Base-by-base conservation (phyloP, 2,797 vertebrate species). In the Bothrops alternatus region DNA sequence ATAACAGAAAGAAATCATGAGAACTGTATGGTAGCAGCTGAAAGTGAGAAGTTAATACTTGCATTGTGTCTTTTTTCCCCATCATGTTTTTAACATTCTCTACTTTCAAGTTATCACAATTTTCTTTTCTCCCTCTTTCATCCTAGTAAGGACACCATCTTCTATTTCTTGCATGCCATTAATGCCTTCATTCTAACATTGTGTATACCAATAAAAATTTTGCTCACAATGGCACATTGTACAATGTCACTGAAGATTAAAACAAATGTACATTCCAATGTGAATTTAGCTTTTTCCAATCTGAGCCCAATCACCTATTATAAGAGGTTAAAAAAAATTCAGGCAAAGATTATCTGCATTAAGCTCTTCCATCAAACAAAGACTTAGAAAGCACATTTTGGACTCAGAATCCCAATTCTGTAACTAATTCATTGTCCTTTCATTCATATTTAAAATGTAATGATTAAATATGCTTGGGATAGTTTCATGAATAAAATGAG, bases 1-100 rank as follows among this genome's bases (percentile, higher is more conserved):
- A 73, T 37, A 65, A 86, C 89, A 93, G 95, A 96, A 88, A 50
- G 2, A 69, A 50, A 42, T 89, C 50, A 91, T 23, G 56, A 86
- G 94, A 89, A 92, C 55, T 89, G 63, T 25, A 47, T 11, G 20
- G 73, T 1, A 26, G 1, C 47, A 18, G 87, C 57, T 58, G 20
- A 78, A 26, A 95, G 93, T 60, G 12, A 63, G 28, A 95, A 94
- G 53, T 85, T 13, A 94, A 94, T 65, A 0, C 0, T 4, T 87
- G 85, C 94, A 56, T 1, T 90, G 37, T 85, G 14, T 58, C 4
- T 1, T 1, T 0, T 0, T 11, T 5, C 13, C 4, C 1, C 14
- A 16, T 1, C 25, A 0, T 50, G 13, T 47, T 47, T 94, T 89
- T 25, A 2, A 93, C 23, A 53, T 92, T 63, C 26, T 90, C 18